Conservation (phyloP, 1,140 invertebrate species). For the Saccostrea echinata region DNA sequence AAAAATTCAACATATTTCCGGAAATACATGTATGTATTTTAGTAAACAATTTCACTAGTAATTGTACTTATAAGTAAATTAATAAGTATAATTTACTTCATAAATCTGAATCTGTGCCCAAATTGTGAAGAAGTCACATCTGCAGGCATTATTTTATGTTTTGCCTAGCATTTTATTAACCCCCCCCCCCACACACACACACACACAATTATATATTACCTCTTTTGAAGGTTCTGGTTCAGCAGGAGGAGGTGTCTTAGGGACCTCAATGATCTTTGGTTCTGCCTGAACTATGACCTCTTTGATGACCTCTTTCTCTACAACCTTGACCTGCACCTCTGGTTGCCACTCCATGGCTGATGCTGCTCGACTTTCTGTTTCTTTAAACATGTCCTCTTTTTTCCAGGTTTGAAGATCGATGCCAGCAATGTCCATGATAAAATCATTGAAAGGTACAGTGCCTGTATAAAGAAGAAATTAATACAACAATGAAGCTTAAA, state of each 20-base stretch:
- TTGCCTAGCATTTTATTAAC: too few relatives aligned
- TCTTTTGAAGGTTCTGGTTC: neutral
- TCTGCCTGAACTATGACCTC: slow-evolving; percentile 38
- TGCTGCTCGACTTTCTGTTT: slow-evolving; percentile 66
- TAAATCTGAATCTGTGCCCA: too few relatives aligned
- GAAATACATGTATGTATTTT: too few relatives aligned
- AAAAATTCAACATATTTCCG: too few relatives aligned
- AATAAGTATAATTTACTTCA: too few relatives aligned
- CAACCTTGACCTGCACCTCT: slow-evolving; percentile 55
- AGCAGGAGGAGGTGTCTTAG: slow-evolving; percentile 48
- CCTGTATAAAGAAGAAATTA: slow-evolving; percentile 58
- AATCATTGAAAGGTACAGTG: slow-evolving; percentile 70
- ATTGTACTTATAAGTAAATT: too few relatives aligned
- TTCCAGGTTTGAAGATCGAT: slow-evolving; percentile 72
- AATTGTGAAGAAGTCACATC: too few relatives aligned
- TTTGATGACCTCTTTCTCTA: slow-evolving; percentile 50
- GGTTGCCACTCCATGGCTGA: slow-evolving; percentile 72
- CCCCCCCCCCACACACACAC: too few relatives aligned
- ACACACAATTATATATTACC: neutral
- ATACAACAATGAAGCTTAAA: too few relatives aligned
- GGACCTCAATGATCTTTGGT: slow-evolving; percentile 2
- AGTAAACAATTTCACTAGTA: too few relatives aligned
- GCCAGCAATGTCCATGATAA: slow-evolving; percentile 77
- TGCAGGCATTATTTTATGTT: too few relatives aligned
- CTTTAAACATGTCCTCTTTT: slow-evolving; percentile 74